phyloP scores from a whole-genome alignment of 2,113 vertebrate species.

The Neodontobutis hainanensis region DNA sequence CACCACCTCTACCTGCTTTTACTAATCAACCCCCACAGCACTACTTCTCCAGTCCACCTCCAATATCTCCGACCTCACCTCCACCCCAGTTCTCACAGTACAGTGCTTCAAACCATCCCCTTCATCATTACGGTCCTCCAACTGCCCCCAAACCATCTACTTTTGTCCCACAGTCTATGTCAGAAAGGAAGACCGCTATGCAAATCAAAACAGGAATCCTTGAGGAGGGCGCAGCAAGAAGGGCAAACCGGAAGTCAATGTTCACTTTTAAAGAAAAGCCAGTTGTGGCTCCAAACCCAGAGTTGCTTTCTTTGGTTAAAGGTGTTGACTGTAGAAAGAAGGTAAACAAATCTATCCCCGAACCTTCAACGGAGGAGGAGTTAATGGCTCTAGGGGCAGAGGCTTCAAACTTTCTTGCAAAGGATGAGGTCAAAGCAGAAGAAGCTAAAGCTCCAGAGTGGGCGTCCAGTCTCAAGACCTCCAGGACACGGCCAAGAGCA shows the following conservation, averaged over 20 bases:
- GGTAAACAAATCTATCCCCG: conserved; percentile 81
- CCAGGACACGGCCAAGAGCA: conserved; percentile 81
- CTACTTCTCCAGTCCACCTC: conserved; percentile 80
- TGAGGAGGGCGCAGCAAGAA: conserved; percentile 81
- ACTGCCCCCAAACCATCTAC: conserved; percentile 72
- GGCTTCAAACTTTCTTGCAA: conserved; percentile 89
- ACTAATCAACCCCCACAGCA: conserved; percentile 65
- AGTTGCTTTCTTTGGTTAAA: conserved; percentile 92
- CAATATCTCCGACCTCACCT: conserved; percentile 69
- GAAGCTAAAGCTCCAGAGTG: conserved; percentile 80
- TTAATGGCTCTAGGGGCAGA: conserved; percentile 92
- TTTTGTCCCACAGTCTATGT: conserved; percentile 61
- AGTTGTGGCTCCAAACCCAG: conserved; percentile 90
- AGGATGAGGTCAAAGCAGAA: conserved; percentile 64
- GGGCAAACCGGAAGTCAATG: conserved; percentile 86
- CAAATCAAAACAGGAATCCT: conserved; percentile 87
- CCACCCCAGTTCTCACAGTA: conserved; percentile 69
- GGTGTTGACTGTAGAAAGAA: conserved; percentile 87
- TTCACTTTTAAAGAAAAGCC: conserved; percentile 97
- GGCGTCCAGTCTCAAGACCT: conserved; percentile 92
- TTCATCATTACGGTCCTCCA: conserved; percentile 76
- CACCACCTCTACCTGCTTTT: conserved; percentile 71
- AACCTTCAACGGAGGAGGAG: conserved; percentile 84
- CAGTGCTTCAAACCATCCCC: conserved; percentile 73
- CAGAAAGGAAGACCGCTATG: conserved; percentile 45